Evolutionary conservation across 64 coral and sea anemone species (phyloP), one percentile per base, ranked within the genome.

Genomic region (Anthopleura sola): DNA sequence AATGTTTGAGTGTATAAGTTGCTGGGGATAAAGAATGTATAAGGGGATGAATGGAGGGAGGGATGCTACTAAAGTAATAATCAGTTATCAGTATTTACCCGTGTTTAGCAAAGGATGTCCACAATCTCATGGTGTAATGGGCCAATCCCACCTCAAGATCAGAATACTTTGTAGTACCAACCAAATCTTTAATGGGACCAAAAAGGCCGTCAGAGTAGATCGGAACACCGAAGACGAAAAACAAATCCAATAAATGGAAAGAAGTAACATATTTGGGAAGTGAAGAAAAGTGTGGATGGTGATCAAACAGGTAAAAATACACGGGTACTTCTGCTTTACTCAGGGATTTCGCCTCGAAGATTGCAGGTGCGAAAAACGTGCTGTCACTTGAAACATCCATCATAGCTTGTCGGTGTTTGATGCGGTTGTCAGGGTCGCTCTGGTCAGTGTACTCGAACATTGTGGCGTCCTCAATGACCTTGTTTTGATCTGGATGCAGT

Each of bases 241-340:
- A n/a, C n/a, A n/a, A n/a, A n/a, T n/a, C n/a, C n/a, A n/a, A n/a
- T n/a, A n/a, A n/a, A n/a, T 33, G 9, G 38, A 31, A 6, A 31
- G 36, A 13, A 75, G 33, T 5, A 77, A 20, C 2, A 7, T 44
- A 44, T 44, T 44, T 7, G 7, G 20, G 9, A 40, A 29, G 33
- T 81, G 9, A 44, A 44, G 39, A 44, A 44, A 44, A 44, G 39
- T 44, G 39, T 7, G 7, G 34, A 26, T 83, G 6, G 40, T 93
- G 86, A 31, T 80, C 75, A 56, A 93, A 93, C 26, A 93, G 71
- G 68, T 93, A 93, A 17, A 93, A 47, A 51, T 85, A 85, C 15
- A 82, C 86, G 28, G 69, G 86, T 14, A 37, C 29, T 23, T 75
- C 50, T 37, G 68, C 74, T 87, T 78, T 78, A 71, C 48, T 32